Percentiles rank a stretch among this genome's conserved stretches.
Conservation (phyloP, 2,888 invertebrate genomes). For the Heliconius hortense region DNA sequence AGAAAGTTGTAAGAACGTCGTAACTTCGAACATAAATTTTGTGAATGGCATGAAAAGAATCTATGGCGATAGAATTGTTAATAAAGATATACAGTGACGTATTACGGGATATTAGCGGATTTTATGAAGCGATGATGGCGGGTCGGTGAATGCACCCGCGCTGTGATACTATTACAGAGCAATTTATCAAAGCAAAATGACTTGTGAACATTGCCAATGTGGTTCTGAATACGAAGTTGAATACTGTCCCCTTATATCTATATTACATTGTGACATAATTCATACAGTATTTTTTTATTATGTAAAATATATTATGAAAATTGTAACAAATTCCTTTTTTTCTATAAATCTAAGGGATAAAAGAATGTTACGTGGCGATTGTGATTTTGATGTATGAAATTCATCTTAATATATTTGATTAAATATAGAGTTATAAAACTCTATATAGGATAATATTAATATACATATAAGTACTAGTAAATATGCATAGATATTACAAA, state of each 20-base stretch:
- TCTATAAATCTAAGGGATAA: neutral
- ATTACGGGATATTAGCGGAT: slow-evolving; percentile 76
- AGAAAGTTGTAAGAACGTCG: slow-evolving; percentile 76
- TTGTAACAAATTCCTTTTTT: neutral
- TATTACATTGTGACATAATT: neutral
- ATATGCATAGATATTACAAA: slow-evolving; percentile 15
- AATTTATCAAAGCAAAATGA: slow-evolving; percentile 55
- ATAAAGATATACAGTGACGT: slow-evolving; percentile 79
- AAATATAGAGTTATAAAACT: neutral
- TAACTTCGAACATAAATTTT: slow-evolving; percentile 76
- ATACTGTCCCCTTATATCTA: neutral
- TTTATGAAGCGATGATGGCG: slow-evolving; percentile 68
- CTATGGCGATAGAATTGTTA: slow-evolving; percentile 77
- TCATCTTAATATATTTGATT: neutral
- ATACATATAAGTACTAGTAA: neutral
- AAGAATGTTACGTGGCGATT: no score
- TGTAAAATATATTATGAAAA: neutral
- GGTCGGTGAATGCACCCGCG: slow-evolving; percentile 68
- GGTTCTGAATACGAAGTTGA: neutral
- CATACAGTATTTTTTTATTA: neutral
- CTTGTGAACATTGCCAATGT: slow-evolving; percentile 22
- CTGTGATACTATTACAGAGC: slow-evolving; percentile 50
- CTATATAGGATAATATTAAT: neutral
- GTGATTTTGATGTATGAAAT: no score
- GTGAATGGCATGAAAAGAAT: slow-evolving; percentile 74